Base-by-base conservation (phyloP, 1,140 invertebrate species). In the Teleogryllus occipitalis region DNA sequence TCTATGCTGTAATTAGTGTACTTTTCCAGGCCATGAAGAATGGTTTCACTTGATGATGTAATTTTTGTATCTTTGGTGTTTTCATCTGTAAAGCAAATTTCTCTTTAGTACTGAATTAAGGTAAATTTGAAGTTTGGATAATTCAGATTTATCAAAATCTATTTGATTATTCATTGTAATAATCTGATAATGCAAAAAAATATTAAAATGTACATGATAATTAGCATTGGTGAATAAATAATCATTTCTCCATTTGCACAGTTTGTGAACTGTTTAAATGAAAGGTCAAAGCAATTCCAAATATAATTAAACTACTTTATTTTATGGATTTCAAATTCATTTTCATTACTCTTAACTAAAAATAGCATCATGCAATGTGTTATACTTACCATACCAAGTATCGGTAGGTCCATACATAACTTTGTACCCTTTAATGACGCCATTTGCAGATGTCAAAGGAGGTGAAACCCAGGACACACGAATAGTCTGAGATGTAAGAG, bases 1-100 rank as follows among this genome's bases (percentile, higher is more conserved):
- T 98, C 95, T 91, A 99, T 96, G 78, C 95, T 97, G 87, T 98
- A 99, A 87, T 99, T 98, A 1, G 97, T 98, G 85, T 93, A 98
- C 85, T 98, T 98, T 85, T 96, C 95, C 46, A 99, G 87, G 76
- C 94, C 95, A 84, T 97, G 94, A 8, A 97, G 89, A 84, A 97
- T 96, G 1, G 96, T 97, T 87, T 98, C 96, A 84, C 93, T 96
- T 80, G 95, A 94, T 73, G 96, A 92, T 75, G 94, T 96, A 81
- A 95, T 96, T 86, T 96, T 97, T 5, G 94, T 94, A 82, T 96
- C 95, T 83, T 96, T 96, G 15, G 94, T 94, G 83, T 94, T 95
- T 84, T 97, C 96, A 86, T 97, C 95, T 95, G 80, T 46, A 77
- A 77, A 72, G 3, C 27, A 39, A 39, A 39, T 39, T 39, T 39